Percentiles rank a stretch among this genome's conserved stretches.
Evolutionary conservation across 2,113 vertebrate genomes (phyloP).

Genomic region (Lota lota): DNA sequence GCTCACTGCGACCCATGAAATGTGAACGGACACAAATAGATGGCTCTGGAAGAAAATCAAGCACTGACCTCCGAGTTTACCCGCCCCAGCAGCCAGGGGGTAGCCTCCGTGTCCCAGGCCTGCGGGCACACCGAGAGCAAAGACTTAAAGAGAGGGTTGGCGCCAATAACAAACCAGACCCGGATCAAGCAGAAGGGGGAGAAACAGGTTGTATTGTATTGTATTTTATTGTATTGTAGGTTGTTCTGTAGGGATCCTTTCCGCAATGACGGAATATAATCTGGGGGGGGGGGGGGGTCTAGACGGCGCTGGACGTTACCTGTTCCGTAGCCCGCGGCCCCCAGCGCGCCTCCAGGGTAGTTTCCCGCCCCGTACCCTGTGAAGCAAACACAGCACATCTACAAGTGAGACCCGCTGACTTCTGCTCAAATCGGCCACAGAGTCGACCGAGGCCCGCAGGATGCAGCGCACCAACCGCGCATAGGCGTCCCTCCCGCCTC

Average conservation of each 20-base stretch:
- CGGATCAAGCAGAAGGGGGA: too few species aligned
- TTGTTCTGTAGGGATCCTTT: too few species aligned
- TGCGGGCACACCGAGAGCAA: slow-evolving; percentile 4
- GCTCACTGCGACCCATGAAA: background rate
- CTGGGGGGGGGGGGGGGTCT: too few species aligned
- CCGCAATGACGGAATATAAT: too few species aligned
- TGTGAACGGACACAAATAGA: background rate
- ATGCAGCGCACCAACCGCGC: too few species aligned
- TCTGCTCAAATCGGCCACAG: too few species aligned
- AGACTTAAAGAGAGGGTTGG: too few species aligned
- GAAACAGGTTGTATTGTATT: too few species aligned
- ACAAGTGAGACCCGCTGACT: background rate
- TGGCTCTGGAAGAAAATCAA: background rate
- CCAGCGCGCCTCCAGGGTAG: slow-evolving; percentile 56
- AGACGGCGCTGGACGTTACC: slow-evolving; percentile 38
- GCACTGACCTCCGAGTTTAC: slow-evolving; percentile 48
- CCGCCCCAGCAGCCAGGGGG: slow-evolving; percentile 50
- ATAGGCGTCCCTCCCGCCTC: too few species aligned
- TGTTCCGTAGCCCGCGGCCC: slow-evolving; percentile 58
- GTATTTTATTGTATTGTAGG: too few species aligned
- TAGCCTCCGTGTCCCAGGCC: slow-evolving; percentile 57
- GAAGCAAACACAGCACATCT: slow-evolving; percentile 18
- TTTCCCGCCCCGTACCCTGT: slow-evolving; percentile 65
- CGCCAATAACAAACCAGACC: too few species aligned
- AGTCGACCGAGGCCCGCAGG: too few species aligned